A percentile compares a stretch with the other conserved stretches of the same genome.
Evolutionary conservation across 2,888 invertebrate genomes (phyloP).

Genomic region (Zygothrica quintamaculata): DNA sequence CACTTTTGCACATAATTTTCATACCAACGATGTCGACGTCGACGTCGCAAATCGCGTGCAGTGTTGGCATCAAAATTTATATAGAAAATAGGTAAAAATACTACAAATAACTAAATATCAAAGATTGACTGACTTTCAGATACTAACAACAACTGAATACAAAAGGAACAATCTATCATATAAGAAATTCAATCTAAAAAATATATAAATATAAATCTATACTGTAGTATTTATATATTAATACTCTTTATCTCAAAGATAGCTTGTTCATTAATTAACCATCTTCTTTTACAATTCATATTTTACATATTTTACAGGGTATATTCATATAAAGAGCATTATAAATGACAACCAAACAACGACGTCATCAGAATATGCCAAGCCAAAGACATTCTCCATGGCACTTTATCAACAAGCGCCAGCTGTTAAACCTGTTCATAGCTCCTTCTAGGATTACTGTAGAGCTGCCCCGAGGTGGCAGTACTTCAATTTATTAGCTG

Average conservation of each 20-base stretch:
- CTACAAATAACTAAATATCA: background rate
- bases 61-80: constrained; percentile 59
- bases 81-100: constrained; percentile 39
- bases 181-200: no score
- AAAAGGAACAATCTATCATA: background rate
- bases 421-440: constrained; percentile 57
- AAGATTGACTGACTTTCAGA: background rate
- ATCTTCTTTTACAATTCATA: background rate
- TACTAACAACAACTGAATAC: background rate
- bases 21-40: constrained; percentile 52
- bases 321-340: constrained; percentile 39
- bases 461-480: constrained; percentile 6
- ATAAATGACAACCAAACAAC: constrained; percentile 35
- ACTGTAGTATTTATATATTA: no score
- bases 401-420: constrained; percentile 66
- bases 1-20: constrained; percentile 74
- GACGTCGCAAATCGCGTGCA: constrained; percentile 68
- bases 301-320: constrained; percentile 15
- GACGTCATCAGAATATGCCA: constrained; percentile 62
- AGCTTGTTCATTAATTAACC: no score
- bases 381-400: constrained; percentile 46
- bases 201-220: no score
- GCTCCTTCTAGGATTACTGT: constrained; percentile 5
- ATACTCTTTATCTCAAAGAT: no score
- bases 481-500: constrained; percentile 53